Evolutionary conservation across 2,797 vertebrate species (phyloP), one percentile per base, ranked within the genome.

Genomic region (Odontamblyopus rebecca): DNA sequence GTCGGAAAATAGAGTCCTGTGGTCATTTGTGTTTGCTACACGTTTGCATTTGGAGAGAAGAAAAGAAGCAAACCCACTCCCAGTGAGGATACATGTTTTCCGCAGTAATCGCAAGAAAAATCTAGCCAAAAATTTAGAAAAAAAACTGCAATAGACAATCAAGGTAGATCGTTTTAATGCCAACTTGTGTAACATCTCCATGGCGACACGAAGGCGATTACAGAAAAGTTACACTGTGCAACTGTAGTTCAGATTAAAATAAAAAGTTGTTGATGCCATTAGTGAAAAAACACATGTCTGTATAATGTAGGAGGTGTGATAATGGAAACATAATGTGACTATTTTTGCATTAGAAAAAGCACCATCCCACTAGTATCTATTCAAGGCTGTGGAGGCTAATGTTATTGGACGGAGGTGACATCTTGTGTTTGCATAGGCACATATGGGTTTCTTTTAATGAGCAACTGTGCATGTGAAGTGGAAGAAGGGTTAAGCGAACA

Each of bases 231-330:
- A 13, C 41, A 44, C 41, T 44, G 41, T 44, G 41, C 41, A 12
- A 44, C 12, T 44, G 11, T 13, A 12, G 11, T 48, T 48, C 44
- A 48, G 15, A 15, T 48, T 48, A 48, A 48, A 57, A 57, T 57
- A 27, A 57, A 56, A 0, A 44, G 29, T 26, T 16, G 84, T 79
- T 68, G 73, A 35, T 7, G 32, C 6, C 32, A 38, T 38, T 38
- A 38, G 9, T 38, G 32, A 35, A 38, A 9, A 67, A 68, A 70
- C 69, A 70, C 67, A 19, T 6, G 0, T 13, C 51, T 68, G 69
- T 73, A 79, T 81, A 74, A 85, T 77, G 71, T 44, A 71, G 82
- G 86, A 82, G 79, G 85, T 87, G 89, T 74, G 72, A 86, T 44
- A 63, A 5, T 68, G 70, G 74, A 74, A 48, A 61, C 66, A 50